These are phyloP conservation scores for Dasyornis broadbenti DNA, from an alignment of 2,113 vertebrate species.

Conservation along the genomic window DNA sequence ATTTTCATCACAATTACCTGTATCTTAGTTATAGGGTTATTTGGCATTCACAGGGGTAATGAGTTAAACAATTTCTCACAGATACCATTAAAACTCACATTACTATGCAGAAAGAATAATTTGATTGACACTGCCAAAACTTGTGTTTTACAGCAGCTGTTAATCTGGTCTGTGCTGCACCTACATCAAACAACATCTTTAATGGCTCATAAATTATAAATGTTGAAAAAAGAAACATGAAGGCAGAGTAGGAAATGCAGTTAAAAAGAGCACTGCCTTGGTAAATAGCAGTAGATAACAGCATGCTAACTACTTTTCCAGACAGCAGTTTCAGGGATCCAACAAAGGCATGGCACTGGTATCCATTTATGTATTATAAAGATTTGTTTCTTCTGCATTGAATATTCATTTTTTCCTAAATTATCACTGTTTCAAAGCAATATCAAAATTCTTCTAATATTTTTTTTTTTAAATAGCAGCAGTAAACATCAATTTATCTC, in stretches of 20 bases:
- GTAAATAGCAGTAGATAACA: background rate
- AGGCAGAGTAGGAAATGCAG: background rate
- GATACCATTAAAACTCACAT: background rate
- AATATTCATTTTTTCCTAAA: background rate
- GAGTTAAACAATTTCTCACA: background rate
- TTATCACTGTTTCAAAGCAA: background rate
- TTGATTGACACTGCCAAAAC: conserved; percentile 16
- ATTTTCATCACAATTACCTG: background rate
- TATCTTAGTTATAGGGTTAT: background rate
- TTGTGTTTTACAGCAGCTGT: background rate
- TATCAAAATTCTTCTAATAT: rapidly evolving
- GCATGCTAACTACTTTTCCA: background rate
- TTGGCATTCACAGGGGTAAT: background rate
- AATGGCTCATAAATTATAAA: conserved; percentile 4
- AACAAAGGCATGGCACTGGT: background rate
- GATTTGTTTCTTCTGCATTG: background rate
- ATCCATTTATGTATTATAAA: background rate
- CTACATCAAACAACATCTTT: background rate
- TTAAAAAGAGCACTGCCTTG: background rate
- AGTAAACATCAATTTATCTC: background rate
- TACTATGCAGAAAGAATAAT: background rate
- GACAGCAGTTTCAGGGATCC: background rate
- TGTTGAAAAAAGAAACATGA: background rate
- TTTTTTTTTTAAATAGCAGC: background rate
- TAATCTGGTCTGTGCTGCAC: background rate